Conservation (phyloP, 2,888 invertebrate species). For the Xestia xanthographa region DNA sequence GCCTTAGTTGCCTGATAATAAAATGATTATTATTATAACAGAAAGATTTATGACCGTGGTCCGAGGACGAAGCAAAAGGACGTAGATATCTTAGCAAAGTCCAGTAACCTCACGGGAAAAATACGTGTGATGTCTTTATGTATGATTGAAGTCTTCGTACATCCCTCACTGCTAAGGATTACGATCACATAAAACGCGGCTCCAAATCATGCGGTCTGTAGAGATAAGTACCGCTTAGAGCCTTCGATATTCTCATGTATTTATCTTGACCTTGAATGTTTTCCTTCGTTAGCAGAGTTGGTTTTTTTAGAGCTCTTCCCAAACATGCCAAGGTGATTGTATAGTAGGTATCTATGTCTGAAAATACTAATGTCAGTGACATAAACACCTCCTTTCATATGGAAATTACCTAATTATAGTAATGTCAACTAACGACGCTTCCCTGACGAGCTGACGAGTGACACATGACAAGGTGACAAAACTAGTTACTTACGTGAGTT, state of each 20-base stretch:
- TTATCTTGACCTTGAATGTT: not conserved
- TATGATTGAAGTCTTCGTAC: not conserved
- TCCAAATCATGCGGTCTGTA: not conserved
- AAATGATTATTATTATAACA: too few species aligned
- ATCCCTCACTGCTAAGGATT: not conserved
- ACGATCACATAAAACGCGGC: not conserved
- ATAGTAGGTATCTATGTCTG: constrained; percentile 2
- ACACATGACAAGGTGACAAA: not conserved
- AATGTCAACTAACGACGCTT: not conserved
- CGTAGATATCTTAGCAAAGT: not conserved
- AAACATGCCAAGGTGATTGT: not conserved
- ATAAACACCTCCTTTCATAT: constrained; percentile 4
- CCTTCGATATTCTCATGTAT: not conserved
- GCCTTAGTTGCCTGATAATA: too few species aligned
- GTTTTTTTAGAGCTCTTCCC: not conserved
- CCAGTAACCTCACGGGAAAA: not conserved
- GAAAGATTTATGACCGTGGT: not conserved
- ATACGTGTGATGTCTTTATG: not conserved
- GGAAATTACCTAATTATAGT: constrained; percentile 2
- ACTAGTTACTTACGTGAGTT: not conserved
- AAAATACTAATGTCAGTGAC: not conserved
- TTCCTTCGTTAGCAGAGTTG: not conserved
- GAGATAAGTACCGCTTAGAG: not conserved
- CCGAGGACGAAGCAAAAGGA: not conserved
- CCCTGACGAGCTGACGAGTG: not conserved